Evolutionary conservation across 2,888 invertebrate genomes (phyloP).

Genomic region (Lithophane socia): DNA sequence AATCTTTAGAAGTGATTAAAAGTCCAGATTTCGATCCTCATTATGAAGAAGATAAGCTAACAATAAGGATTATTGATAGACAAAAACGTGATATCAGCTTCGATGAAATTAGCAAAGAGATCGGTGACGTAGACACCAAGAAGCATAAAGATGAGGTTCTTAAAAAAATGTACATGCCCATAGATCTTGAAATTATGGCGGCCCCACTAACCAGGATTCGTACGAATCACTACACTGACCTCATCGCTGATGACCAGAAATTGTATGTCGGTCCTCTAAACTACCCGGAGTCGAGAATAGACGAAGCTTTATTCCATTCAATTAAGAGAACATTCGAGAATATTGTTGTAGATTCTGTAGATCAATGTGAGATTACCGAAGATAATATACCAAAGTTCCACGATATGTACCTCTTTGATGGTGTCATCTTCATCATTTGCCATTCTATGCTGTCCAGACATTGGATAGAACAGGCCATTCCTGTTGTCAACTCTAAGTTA

Average conservation of each 20-base stretch:
- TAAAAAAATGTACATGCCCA: conserved; percentile 78
- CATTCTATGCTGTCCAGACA: conserved; percentile 75
- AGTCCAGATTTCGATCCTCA: conserved; percentile 79
- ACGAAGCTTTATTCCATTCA: conserved; percentile 78
- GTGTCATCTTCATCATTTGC: conserved; percentile 86
- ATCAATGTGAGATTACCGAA: conserved; percentile 66
- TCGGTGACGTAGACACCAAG: conserved; percentile 69
- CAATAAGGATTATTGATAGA: conserved; percentile 83
- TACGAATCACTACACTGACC: conserved; percentile 82
- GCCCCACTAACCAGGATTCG: conserved; percentile 79
- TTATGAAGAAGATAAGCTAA: conserved; percentile 79
- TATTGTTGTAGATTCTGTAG: conserved; percentile 73
- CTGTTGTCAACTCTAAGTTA: conserved; percentile 72
- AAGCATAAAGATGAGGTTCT: conserved; percentile 72
- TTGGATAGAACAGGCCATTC: conserved; percentile 79
- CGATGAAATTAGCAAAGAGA: conserved; percentile 70
- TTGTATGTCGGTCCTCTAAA: conserved; percentile 83
- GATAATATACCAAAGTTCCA: conserved; percentile 79
- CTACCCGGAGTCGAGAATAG: conserved; percentile 84
- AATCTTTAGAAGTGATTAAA: conserved; percentile 83
- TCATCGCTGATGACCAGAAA: conserved; percentile 84
- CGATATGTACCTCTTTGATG: conserved; percentile 86
- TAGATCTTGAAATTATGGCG: conserved; percentile 78
- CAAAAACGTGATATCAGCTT: conserved; percentile 81
- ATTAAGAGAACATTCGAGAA: conserved; percentile 80